Base-by-base conservation (phyloP, 2,797 vertebrate species). In the Amblyraja radiata region DNA sequence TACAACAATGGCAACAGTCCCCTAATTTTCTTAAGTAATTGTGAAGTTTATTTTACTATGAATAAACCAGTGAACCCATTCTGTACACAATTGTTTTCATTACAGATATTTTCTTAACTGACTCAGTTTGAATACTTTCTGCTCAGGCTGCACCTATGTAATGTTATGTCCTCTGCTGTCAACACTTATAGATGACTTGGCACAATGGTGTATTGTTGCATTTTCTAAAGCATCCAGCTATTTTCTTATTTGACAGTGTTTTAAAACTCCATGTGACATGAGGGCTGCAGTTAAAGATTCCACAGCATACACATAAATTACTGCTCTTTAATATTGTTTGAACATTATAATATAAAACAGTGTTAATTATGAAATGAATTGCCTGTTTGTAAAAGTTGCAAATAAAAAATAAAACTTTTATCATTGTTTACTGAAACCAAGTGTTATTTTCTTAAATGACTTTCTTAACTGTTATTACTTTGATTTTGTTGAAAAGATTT, bases 321-420 rank as follows among this genome's bases (percentile, higher is more conserved):
- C 73, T 92, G 71, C 71, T 58, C 74, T 76, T 92, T 92, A 74
- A 68, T 76, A 58, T 92, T 90, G 39, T 71, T 92, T 76, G 39
- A 74, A 92, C 39, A 92, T 92, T 92, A 92, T 76, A 92, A 92
- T 54, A 92, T 54, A 92, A 90, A 76, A 68, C 79, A 84, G 32
- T 76, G 46, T 92, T 91, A 91, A 91, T 91, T 73, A 74, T 92
- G 90, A 92, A 88, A 76, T 76, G 39, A 76, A 74, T 25, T 91
- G 90, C 61, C 14, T 32, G 90, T 39, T 76, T 76, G 90, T 76
- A 92, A 74, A 92, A 74, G 23, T 92, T 92, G 90, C 88, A 91
- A 91, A 73, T 46, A 73, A 88, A 68, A 92, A 92, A 54, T 74
- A 76, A 92, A 92, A 46, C 71, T 25, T 76, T 74, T 92, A 61